Conservation (phyloP, 1,140 invertebrate genomes). For the Tribolium madens region DNA sequence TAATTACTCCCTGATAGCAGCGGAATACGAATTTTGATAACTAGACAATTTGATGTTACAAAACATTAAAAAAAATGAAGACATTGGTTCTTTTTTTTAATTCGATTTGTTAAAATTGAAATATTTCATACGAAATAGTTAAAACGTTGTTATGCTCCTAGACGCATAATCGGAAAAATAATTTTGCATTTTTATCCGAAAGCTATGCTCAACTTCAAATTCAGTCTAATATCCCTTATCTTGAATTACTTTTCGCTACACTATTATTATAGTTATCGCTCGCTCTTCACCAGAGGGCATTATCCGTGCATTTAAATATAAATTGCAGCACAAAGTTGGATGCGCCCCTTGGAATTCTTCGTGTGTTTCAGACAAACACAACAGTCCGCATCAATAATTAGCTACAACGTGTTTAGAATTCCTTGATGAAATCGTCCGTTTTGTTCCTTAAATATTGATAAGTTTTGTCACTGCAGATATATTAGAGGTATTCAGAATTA, state of each 20-base stretch:
- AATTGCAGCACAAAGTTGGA: neutral
- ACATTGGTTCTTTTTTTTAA: no score
- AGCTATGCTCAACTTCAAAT: no score
- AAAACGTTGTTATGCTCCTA: no score
- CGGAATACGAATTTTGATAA: neutral
- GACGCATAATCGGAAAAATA: no score
- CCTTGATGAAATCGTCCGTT: neutral
- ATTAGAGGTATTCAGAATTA: conserved; percentile 2
- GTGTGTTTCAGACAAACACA: neutral
- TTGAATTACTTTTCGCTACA: neutral
- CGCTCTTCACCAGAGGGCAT: neutral
- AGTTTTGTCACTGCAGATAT: conserved; percentile 21
- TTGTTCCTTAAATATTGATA: conserved; percentile 21
- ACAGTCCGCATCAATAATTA: conserved; percentile 7
- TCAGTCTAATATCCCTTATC: neutral
- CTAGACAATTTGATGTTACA: no score
- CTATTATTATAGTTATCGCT: neutral
- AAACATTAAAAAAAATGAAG: no score
- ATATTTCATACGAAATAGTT: no score
- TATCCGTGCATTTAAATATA: conserved; percentile 27
- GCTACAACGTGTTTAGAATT: neutral
- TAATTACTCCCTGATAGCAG: neutral
- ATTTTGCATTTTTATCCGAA: no score
- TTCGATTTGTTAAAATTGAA: no score
- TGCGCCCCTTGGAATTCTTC: conserved; percentile 4